Conservation (phyloP, 2,113 vertebrate genomes). For the Triplophysa rosa region DNA sequence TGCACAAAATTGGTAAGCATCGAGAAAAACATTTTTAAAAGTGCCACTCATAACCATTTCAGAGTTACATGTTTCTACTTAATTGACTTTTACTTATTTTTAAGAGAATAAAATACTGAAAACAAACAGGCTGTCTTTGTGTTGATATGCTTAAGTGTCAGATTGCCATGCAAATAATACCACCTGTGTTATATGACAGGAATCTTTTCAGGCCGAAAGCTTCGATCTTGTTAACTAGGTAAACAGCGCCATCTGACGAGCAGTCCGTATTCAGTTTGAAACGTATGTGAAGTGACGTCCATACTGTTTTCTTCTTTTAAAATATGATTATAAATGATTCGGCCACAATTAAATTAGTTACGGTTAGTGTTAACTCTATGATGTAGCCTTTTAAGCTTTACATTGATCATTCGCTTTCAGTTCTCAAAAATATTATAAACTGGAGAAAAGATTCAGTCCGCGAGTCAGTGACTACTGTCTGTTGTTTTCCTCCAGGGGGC, state of each 20-base stretch:
- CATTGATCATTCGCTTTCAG: background rate
- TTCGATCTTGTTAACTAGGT: background rate
- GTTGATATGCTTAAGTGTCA: background rate
- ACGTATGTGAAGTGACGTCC: background rate
- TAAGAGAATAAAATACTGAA: slow-evolving; percentile 69
- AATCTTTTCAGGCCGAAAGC: background rate
- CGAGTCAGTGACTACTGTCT: background rate
- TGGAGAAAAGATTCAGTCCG: background rate
- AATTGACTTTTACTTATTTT: slow-evolving; percentile 53
- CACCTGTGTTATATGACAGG: background rate
- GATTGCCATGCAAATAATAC: background rate
- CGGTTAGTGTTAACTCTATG: no score
- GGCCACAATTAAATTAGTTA: no score
- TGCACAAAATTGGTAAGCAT: slow-evolving; percentile 14
- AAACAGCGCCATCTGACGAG: background rate
- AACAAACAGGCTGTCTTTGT: slow-evolving; percentile 4
- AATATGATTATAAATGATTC: background rate
- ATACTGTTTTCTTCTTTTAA: background rate
- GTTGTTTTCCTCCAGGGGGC: background rate
- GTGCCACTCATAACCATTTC: slow-evolving; percentile 37
- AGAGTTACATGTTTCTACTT: slow-evolving; percentile 40
- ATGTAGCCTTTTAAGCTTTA: background rate
- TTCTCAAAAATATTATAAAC: background rate
- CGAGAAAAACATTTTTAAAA: background rate
- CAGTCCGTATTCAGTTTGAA: background rate